These are phyloP conservation scores for Hypothenemus hampei DNA, from an alignment of 1,140 invertebrate genomes.

Conservation along the genomic window DNA sequence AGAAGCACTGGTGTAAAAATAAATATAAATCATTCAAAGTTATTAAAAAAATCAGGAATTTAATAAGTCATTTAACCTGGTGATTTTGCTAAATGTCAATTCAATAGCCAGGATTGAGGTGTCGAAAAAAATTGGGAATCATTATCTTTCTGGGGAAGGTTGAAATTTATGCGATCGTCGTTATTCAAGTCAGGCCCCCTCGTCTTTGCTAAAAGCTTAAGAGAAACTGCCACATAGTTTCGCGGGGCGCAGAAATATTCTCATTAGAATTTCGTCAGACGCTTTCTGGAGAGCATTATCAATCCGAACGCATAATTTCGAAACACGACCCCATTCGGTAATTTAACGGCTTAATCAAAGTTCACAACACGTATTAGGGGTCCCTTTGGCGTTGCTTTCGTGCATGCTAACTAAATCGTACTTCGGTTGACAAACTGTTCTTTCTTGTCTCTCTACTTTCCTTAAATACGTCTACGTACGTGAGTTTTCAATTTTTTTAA, in stretches of 20 bases:
- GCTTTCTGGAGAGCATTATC: constrained; percentile 18
- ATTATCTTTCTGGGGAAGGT: too few relatives aligned
- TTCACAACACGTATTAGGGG: constrained; percentile 23
- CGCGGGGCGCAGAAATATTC: constrained; percentile 10
- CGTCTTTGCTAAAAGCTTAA: constrained; percentile 6
- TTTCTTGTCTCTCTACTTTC: constrained; percentile 3
- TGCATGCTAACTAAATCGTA: constrained; percentile 18
- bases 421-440: constrained; percentile 9
- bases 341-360: constrained; percentile 24
- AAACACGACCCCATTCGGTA: constrained; percentile 24
- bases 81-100: too few relatives aligned
- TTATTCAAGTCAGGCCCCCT: constrained; percentile 4
- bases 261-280: constrained; percentile 22
- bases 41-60: too few relatives aligned
- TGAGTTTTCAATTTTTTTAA: not conserved
- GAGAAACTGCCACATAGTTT: not conserved
- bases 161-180: too few relatives aligned
- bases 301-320: constrained; percentile 24
- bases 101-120: too few relatives aligned
- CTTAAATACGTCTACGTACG: constrained; percentile 6
- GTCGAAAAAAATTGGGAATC: too few relatives aligned
- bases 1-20: too few relatives aligned
- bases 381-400: constrained; percentile 18
- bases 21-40: too few relatives aligned
- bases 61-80: too few relatives aligned